A percentile compares a stretch with the other conserved stretches of the same genome.
Conservation (phyloP, 1,140 invertebrate species). For the Drosophila biarmipes region DNA sequence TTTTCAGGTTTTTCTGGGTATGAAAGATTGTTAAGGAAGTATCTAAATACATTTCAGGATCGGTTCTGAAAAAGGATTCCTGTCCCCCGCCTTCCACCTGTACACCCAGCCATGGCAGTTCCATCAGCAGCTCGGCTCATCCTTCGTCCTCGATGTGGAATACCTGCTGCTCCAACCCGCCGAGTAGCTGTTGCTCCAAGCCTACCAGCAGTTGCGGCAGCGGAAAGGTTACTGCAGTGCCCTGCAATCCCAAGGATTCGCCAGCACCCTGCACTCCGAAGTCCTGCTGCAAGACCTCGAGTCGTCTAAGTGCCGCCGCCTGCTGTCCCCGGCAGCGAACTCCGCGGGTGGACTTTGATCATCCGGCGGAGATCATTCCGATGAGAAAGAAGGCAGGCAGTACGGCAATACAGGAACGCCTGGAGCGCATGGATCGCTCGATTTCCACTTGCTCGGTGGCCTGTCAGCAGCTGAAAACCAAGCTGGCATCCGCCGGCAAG, state of each 20-base stretch:
- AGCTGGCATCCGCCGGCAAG: not conserved
- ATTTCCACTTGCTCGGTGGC: conserved; percentile 37
- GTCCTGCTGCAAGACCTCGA: conserved; percentile 11
- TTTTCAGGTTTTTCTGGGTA: not conserved
- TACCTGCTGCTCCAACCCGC: not conserved
- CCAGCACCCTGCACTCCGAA: not conserved
- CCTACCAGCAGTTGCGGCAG: conserved; percentile 2
- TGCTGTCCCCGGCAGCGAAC: conserved; percentile 24
- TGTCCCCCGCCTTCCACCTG: not conserved
- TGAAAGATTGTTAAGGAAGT: no score
- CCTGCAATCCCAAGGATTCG: conserved; percentile 1
- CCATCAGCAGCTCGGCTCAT: not conserved
- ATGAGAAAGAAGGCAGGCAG: not conserved
- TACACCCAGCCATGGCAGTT: not conserved
- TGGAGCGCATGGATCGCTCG: conserved; percentile 32
- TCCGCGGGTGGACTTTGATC: conserved; percentile 52
- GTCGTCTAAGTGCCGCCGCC: conserved; percentile 1
- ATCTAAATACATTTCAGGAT: not conserved
- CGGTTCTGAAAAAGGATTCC: not conserved
- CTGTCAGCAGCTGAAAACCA: conserved; percentile 28
- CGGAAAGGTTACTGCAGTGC: not conserved
- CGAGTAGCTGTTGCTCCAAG: conserved; percentile 8
- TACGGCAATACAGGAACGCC: not conserved
- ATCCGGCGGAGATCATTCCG: conserved; percentile 36
- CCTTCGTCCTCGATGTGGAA: not conserved